Evolutionary conservation across 2,797 vertebrate genomes (phyloP), one percentile per base, ranked within the genome.

Genomic region (Bradypodion pumilum): DNA sequence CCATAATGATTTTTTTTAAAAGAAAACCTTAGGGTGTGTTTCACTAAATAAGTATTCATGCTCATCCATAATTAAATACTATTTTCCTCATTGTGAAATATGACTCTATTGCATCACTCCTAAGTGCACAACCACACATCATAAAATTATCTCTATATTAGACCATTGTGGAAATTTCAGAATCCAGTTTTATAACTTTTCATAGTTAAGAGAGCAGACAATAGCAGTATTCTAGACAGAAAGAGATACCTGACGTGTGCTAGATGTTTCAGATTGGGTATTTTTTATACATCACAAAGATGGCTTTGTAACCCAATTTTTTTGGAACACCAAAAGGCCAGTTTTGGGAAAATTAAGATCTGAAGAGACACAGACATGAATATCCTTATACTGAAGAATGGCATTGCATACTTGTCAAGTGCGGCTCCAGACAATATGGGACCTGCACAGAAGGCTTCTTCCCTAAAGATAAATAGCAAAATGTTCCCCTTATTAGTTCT

Each of bases 21-120:
- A 88, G 89, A 87, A 66, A n/a, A 56, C 46, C 46, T 44, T 44
- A 86, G 72, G 19, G 1, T 32, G 19, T 86, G 4, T 85, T 89
- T 88, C 66, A 90, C 52, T 88, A 90, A 86, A 84, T 85, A 73
- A 3, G 85, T 74, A 84, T 85, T 87, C n/a, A 59, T 82, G 37
- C 1, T 59, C 21, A 85, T 78, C 62, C 81, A 83, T 81, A 91
- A 83, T 91, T 89, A 85, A 91, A 88, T 81, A 46, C 12, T 74
- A 37, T 29, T 77, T 85, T 91, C 73, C 77, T 0, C 44, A 89
- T 92, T 84, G 60, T 75, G 74, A 49, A 80, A 81, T 89, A 25
- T 0, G 85, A 44, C 2, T 70, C 44, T 7, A 81, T 90, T 87
- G 85, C 29, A 75, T 86, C 29, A n/a, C 52, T 85, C 35, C 80